Conservation (phyloP, 2,113 vertebrate species). For the Halichoeres trimaculatus region DNA sequence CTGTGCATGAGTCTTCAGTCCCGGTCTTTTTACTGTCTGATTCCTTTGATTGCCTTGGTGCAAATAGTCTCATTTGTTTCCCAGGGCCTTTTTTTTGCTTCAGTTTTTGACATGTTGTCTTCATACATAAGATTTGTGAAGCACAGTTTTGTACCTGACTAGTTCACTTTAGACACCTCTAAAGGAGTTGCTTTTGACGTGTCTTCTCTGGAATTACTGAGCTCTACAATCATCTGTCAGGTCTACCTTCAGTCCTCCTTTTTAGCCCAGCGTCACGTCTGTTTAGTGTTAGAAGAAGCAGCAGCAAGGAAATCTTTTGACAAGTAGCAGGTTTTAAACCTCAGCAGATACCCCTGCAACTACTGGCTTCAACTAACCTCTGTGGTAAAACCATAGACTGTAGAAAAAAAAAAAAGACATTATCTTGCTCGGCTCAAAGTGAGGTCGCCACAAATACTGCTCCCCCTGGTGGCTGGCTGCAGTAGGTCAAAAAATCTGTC, state of each 20-base stretch:
- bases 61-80: conserved; percentile 32
- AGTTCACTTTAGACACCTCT: conserved; percentile 13
- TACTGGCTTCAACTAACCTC: no score
- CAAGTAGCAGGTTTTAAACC: no score
- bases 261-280: conserved; percentile 15
- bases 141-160: conserved; percentile 12
- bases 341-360: no score
- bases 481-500: no score
- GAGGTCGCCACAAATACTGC: no score
- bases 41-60: conserved; percentile 43
- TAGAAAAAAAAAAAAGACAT: no score
- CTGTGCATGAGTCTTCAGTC: conserved; percentile 11
- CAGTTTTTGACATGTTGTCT: conserved; percentile 44
- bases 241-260: conserved; percentile 75
- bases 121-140: background rate
- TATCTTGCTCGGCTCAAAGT: no score
- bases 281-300: no score
- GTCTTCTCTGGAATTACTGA: conserved; percentile 14
- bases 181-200: conserved; percentile 14
- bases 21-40: conserved; percentile 36
- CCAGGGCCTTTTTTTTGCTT: background rate
- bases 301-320: no score
- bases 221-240: conserved; percentile 20
- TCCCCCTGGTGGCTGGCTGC: no score
- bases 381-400: no score